A percentile compares a stretch with the other conserved stretches of the same genome.
phyloP scores from a whole-genome alignment of 2,888 invertebrate genomes.

The Ferrisia virgata region DNA sequence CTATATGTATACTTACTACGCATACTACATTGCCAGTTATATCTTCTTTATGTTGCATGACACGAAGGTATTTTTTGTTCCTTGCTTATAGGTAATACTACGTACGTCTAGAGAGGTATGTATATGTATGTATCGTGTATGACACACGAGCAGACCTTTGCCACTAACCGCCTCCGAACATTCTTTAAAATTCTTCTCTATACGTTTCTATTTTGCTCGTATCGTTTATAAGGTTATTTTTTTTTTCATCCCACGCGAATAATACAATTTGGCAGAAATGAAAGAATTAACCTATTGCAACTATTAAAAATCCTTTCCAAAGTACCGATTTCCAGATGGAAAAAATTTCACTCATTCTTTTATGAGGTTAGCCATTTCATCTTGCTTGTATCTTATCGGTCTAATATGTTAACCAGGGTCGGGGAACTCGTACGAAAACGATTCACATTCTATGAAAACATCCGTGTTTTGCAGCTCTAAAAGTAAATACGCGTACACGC shows the following conservation, averaged over 20 bases:
- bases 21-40: neutral
- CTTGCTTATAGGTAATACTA: too few species aligned
- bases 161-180: neutral
- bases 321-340: neutral
- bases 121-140: too few species aligned
- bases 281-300: neutral
- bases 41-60: constrained; percentile 35
- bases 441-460: neutral
- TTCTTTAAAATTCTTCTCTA: neutral
- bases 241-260: neutral
- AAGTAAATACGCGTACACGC: neutral
- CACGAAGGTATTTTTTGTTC: constrained; percentile 15
- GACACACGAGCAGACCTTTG: neutral
- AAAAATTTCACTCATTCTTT: neutral
- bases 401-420: neutral
- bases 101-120: too few species aligned
- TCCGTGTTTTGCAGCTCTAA: neutral
- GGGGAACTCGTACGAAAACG: neutral
- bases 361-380: neutral
- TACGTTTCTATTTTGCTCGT: neutral
- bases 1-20: too few species aligned
- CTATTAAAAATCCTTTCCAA: neutral
- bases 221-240: too few species aligned
- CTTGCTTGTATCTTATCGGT: neutral
- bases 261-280: neutral